A percentile compares a stretch with the other conserved stretches of the same genome.
These are phyloP conservation scores for Petrolisthes cinctipes DNA, from an alignment of 2,888 invertebrate genomes.

Conservation along the genomic window DNA sequence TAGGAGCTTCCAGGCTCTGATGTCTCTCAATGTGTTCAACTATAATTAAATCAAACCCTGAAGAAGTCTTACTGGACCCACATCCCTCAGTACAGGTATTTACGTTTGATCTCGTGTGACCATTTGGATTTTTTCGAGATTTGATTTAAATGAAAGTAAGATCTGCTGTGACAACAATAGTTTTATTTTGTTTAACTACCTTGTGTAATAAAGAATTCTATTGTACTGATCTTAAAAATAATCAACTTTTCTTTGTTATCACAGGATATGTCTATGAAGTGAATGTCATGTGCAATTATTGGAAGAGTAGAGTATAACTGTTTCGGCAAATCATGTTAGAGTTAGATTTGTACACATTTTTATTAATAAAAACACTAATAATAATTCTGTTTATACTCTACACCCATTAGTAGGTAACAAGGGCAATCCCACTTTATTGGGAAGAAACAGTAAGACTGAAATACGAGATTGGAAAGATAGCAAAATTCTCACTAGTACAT, in stretches of 20 bases:
- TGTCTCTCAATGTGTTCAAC: neutral
- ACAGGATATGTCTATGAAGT: conserved; percentile 24
- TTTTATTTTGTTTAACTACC: conserved; percentile 3
- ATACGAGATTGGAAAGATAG: too few relatives aligned
- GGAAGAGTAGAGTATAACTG: conserved; percentile 20
- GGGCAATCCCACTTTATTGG: too few relatives aligned
- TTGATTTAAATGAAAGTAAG: neutral
- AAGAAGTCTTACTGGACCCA: conserved; percentile 21
- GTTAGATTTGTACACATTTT: conserved; percentile 48
- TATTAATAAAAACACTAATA: conserved; percentile 38
- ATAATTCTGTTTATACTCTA: too few relatives aligned
- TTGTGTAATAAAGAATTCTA: neutral
- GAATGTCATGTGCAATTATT: conserved; percentile 34
- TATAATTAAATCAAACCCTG: conserved; percentile 13
- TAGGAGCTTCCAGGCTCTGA: conserved; percentile 21
- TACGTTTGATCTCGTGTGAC: conserved; percentile 14
- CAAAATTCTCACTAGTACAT: too few relatives aligned
- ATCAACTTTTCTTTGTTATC: neutral
- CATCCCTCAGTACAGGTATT: neutral
- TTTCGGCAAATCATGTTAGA: conserved; percentile 35
- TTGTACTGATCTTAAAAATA: neutral
- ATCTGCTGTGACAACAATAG: conserved; percentile 13
- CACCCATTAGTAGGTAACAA: too few relatives aligned
- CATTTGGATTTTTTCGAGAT: neutral
- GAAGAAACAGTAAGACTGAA: too few relatives aligned